A percentile compares a stretch with the other conserved stretches of the same genome.
phyloP scores from a whole-genome alignment of 1,140 invertebrate species.

The Drosophila teissieri region DNA sequence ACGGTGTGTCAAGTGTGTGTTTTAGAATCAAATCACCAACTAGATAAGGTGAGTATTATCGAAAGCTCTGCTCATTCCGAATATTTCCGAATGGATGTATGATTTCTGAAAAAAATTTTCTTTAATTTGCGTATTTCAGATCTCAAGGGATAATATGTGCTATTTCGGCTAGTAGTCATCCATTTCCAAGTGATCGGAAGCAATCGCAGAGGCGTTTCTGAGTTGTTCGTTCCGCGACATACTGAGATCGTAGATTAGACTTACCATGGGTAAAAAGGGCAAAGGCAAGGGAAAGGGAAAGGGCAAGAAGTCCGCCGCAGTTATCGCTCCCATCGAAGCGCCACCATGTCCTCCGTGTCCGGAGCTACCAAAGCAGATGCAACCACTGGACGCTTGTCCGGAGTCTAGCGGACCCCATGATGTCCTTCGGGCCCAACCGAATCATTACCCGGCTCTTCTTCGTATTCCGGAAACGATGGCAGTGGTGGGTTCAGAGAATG shows the following conservation, averaged over 20 bases:
- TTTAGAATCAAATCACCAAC: constrained; percentile 6
- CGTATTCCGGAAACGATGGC: constrained; percentile 78
- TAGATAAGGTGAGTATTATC: constrained; percentile 3
- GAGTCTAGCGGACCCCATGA: constrained; percentile 64
- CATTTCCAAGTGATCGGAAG: constrained; percentile 7
- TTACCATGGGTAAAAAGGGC: constrained; percentile 24
- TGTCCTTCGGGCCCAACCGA: constrained; percentile 67
- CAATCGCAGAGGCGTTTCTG: not conserved
- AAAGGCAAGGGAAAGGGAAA: constrained; percentile 38
- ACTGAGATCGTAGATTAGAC: not conserved
- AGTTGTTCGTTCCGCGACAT: no score
- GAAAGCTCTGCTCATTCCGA: no score
- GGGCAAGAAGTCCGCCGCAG: constrained; percentile 24
- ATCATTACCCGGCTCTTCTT: constrained; percentile 76
- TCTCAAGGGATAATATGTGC: constrained; percentile 12
- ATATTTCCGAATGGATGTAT: no score
- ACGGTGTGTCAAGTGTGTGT: constrained; percentile 12
- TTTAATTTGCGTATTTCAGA: not conserved
- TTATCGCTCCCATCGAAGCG: constrained; percentile 12
- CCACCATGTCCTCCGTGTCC: constrained; percentile 59
- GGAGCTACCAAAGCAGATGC: constrained; percentile 57
- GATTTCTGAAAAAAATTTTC: no score
- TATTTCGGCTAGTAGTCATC: not conserved
- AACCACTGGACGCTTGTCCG: constrained; percentile 66
- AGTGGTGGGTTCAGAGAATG: constrained; percentile 79